phyloP scores from a whole-genome alignment of 2,797 vertebrate genomes.

The Adrianichthys oophorus region DNA sequence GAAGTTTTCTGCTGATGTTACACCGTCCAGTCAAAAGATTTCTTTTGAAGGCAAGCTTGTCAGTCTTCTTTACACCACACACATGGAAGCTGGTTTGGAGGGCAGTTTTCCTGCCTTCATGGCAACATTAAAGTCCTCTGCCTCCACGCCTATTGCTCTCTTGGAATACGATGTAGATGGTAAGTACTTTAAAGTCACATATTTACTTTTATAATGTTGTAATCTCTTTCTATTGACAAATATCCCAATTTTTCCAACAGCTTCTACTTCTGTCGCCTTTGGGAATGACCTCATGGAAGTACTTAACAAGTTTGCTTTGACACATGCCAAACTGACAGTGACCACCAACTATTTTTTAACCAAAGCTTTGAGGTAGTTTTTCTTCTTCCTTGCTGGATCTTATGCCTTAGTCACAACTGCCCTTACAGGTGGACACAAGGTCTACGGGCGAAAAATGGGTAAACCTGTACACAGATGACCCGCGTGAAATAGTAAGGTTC shows the following conservation, averaged over 20 bases:
- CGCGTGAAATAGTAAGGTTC: too few relatives aligned
- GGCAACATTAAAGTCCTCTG: constrained; percentile 78
- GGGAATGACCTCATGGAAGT: constrained; percentile 64
- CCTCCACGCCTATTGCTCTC: constrained; percentile 81
- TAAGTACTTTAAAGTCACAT: constrained; percentile 69
- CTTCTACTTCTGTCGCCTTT: constrained; percentile 68
- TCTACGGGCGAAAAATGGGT: too few relatives aligned
- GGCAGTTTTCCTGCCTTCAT: constrained; percentile 76
- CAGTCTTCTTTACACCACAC: constrained; percentile 84
- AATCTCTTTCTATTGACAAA: background rate
- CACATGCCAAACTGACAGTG: constrained; percentile 81
- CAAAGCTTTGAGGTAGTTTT: constrained; percentile 65
- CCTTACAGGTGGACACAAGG: too few relatives aligned
- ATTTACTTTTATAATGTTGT: background rate
- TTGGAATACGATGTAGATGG: constrained; percentile 87
- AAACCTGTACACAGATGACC: too few relatives aligned
- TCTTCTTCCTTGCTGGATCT: background rate
- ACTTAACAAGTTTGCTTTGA: constrained; percentile 72
- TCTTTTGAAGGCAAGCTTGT: constrained; percentile 71
- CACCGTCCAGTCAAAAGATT: constrained; percentile 77
- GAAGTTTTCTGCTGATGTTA: constrained; percentile 71
- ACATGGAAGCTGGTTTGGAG: constrained; percentile 72
- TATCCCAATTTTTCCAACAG: constrained; percentile 56
- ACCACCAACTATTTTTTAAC: constrained; percentile 72
- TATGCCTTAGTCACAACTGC: too few relatives aligned